Evolutionary conservation across 2,797 vertebrate species (phyloP).

Genomic region (Lacerta viridis): DNA sequence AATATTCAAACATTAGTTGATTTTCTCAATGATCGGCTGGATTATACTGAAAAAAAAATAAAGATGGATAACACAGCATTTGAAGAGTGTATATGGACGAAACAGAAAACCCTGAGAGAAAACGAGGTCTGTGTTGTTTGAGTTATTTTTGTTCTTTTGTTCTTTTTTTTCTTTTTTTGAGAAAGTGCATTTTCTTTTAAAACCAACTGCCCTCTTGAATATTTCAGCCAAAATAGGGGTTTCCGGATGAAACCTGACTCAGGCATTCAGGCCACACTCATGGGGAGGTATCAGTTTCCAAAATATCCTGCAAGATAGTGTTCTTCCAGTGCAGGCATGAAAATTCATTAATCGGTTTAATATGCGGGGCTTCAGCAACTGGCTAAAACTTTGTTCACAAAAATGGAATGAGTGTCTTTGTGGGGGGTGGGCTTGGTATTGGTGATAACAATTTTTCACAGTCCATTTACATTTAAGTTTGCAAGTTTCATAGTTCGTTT

Average conservation of each 20-base stretch:
- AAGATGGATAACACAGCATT: slow-evolving; percentile 74
- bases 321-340: neutral
- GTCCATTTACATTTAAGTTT: slow-evolving; percentile 12
- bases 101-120: slow-evolving; percentile 76
- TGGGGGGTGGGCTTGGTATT: slow-evolving; percentile 3
- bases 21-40: slow-evolving; percentile 79
- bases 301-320: neutral
- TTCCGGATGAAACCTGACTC: neutral
- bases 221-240: neutral
- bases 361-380: neutral
- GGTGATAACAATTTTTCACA: neutral
- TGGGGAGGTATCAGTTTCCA: neutral
- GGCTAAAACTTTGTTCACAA: neutral
- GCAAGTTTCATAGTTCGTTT: neutral
- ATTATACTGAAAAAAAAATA: slow-evolving; percentile 77
- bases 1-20: slow-evolving; percentile 78
- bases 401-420: neutral
- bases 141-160: neutral
- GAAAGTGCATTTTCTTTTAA: neutral
- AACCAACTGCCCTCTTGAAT: neutral
- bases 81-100: slow-evolving; percentile 70
- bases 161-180: neutral
- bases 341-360: slow-evolving; percentile 5
- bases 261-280: neutral
- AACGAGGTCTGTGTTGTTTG: slow-evolving; percentile 76